Base-by-base conservation (phyloP, 1,140 invertebrate species). In the Calephelis nemesis region DNA sequence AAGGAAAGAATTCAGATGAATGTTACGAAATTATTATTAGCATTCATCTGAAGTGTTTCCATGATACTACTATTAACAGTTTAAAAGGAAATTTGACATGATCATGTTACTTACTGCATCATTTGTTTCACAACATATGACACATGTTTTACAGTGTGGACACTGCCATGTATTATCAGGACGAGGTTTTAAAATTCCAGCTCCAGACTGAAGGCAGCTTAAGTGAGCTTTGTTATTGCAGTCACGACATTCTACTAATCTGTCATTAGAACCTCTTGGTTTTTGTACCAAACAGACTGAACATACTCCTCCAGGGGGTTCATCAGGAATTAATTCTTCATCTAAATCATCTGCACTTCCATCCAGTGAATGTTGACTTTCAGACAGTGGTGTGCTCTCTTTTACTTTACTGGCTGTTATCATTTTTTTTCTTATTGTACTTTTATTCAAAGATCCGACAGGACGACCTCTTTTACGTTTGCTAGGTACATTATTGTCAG, bases 191-290 rank as follows among this genome's bases (percentile, higher is more conserved):
- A 94, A 83, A 79, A 95, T 91, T 69, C 94, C 93, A 72, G 94
- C 93, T 47, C 95, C 94, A 15, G 94, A 92, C 76, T 94, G 94
- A 67, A 95, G 92, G 74, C 95, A 96, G 73, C 92, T 94, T 15
- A 93, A 92, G 87, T 96, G 95, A 58, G 94, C 95, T 94, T 96
- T 95, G 68, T 95, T 95, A 65, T 94, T 95, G 74, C 96, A 97
- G 83, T 97, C 96, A 63, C 95, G 91, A 84, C 96, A 97, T 69
- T 95, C 93, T 1, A 97, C 93, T 49, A 97, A 92, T 62, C 93
- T 93, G 80, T 97, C 96, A 75, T 88, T 92, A 19, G 93, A 92
- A 0, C 94, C 94, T 73, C 92, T 87, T 73, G 92, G 90, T 73
- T 92, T 93, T 62, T 93, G 93, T 19, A 92, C 78, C 60, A 92